Evolutionary conservation across 2,113 vertebrate species (phyloP), one percentile per base, ranked within the genome.

Genomic region (Oryzias melastigma): DNA sequence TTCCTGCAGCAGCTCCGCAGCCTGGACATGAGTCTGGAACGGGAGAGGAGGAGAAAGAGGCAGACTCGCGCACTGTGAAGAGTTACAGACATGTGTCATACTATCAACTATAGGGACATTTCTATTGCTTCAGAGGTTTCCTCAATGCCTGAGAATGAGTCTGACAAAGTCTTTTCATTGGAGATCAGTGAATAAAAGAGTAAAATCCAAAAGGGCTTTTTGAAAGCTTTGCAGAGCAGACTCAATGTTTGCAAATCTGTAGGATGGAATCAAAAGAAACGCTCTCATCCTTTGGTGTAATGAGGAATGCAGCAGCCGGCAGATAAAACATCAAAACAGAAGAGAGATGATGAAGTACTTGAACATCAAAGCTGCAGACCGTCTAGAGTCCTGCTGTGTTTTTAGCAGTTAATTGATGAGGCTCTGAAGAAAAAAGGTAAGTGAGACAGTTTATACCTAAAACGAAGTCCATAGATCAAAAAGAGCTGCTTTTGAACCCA

Each of bases 361-460:
- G 0, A 91, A 89, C 35, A 71, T 94, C 3, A 90, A 95, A 81
- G 93, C 94, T 4, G 92, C 93, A 50, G 94, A 94, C 77, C 92
- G 85, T 74, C 92, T 92, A 1, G 86, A 91, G 80, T 95, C 94
- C 4, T 84, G 93, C 65, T 87, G 87, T 84, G 89, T 93, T 80
- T 95, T 95, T 84, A 80, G 87, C 83, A 70, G 10, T 94, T 94
- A 65, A 94, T 95, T 77, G 88, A 78, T 66, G 62, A 68, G 7
- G 93, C 92, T n/a, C 88, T 96, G 20, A 78, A 72, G 53, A 84
- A 90, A 65, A 87, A 80, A 62, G 94, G 94, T 94, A 25, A 68
- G 91, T 87, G 56, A 52, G 53, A 46, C 63, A 50, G 16, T 45
- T 13, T 14, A 7, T 35, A 27, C 24, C 13, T 27, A 18, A 27